Evolutionary conservation across 2,888 invertebrate species (phyloP), one percentile per base, ranked within the genome.

Genomic region (Lordiphosa andalusiaca): DNA sequence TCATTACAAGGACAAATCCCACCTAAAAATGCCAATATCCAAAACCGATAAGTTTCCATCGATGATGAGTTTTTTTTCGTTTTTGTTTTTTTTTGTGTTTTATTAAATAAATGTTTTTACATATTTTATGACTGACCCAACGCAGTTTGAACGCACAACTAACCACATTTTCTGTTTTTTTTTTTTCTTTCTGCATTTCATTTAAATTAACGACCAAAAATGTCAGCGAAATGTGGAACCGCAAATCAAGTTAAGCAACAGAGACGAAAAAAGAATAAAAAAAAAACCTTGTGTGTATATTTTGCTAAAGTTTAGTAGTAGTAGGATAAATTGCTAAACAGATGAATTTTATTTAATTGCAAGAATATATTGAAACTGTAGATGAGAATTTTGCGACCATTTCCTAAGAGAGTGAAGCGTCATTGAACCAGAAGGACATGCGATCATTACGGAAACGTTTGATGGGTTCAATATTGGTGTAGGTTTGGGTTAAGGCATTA

Each of bases 151-250:
- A 65, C 58, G 44, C 53, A 46, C 51, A 51, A 44, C 37, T 55
- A 58, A 74, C 82, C 77, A 36, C 82, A 81, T 60, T 66, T 62
- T 54, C n/a, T n/a, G n/a, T n/a, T 72, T 57, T 64, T 42, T 33
- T 44, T 67, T 16, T 1, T 16, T 16, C 2, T 16, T 16, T 59
- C 51, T 71, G 57, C 61, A 67, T 66, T 71, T 64, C 73, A 67
- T 77, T 77, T 74, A 68, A 72, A 77, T 77, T 74, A 77, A 77
- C 68, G 72, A 68, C 72, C 57, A 40, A 39, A 74, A 77, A 64
- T 70, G 77, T 70, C 72, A 61, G 72, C 71, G 49, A 66, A 77
- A 72, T 46, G 57, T 42, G 50, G 4, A 46, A 75, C 82, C 76
- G 58, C 81, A 81, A 77, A 76, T 81, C 81, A 81, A 58, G 58